phyloP scores from a whole-genome alignment of 2,113 vertebrate species.

The Entomyzon cyanotis region DNA sequence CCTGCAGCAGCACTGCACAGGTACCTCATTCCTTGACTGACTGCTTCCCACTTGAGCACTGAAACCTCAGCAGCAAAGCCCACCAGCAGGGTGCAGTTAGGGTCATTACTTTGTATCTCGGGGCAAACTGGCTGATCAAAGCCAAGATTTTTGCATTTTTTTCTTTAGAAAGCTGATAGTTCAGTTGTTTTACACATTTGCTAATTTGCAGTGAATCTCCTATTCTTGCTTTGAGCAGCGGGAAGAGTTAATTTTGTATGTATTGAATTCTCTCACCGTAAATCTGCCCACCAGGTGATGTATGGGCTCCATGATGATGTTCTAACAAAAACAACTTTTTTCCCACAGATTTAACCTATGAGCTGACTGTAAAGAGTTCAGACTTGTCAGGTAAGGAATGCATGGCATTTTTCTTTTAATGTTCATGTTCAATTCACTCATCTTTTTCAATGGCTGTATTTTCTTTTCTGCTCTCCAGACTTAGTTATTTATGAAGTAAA shows the following conservation, averaged over 20 bases:
- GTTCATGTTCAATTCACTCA: neutral
- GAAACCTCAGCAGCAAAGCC: neutral
- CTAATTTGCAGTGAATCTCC: neutral
- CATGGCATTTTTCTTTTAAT: neutral
- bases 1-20: constrained; percentile 96
- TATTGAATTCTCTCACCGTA: neutral
- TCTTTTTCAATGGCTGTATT: neutral
- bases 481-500: neutral
- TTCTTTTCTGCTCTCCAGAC: neutral
- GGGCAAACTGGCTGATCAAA: neutral
- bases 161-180: neutral
- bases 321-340: neutral
- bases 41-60: neutral
- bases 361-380: constrained; percentile 89
- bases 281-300: neutral
- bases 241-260: neutral
- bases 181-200: neutral
- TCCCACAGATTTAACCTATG: constrained; percentile 90
- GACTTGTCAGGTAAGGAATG: constrained; percentile 86
- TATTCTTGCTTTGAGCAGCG: neutral
- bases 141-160: neutral
- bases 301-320: neutral
- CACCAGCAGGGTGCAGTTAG: fast-evolving
- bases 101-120: fast-evolving
- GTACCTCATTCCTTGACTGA: constrained; percentile 1